Evolutionary conservation across 2,113 vertebrate species (phyloP).

Genomic region (mouse (Mus musculus)): DNA sequence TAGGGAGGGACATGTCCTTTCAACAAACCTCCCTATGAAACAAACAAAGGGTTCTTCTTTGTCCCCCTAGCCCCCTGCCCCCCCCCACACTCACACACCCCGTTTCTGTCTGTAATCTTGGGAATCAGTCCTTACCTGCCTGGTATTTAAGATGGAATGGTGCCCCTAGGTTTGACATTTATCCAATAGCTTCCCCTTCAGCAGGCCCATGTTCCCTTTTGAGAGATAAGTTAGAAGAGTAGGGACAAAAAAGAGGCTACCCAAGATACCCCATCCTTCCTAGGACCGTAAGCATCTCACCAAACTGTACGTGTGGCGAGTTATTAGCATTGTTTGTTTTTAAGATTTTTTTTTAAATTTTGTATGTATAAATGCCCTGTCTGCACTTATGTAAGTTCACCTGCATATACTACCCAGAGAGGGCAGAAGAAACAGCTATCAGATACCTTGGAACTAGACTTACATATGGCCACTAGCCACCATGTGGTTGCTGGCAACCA

Average conservation of each 20-base stretch:
- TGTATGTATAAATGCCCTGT: not conserved
- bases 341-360: not conserved
- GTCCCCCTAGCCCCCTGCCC: too few relatives aligned
- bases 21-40: not conserved
- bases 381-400: not conserved
- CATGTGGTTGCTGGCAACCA: not conserved
- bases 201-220: not conserved
- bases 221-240: not conserved
- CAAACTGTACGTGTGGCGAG: not conserved
- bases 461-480: not conserved
- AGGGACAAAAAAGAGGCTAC: not conserved
- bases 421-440: not conserved
- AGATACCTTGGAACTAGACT: not conserved
- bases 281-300: not conserved
- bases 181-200: not conserved
- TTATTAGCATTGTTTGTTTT: not conserved
- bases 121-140: not conserved
- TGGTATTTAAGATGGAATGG: not conserved
- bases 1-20: not conserved
- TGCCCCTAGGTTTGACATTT: not conserved
- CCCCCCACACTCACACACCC: too few relatives aligned
- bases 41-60: not conserved
- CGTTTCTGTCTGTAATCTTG: not conserved
- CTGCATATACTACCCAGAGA: not conserved
- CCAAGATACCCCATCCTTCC: not conserved